These are phyloP conservation scores for Eretmochelys imbricata DNA, from an alignment of 2,113 vertebrate species.

Conservation along the genomic window DNA sequence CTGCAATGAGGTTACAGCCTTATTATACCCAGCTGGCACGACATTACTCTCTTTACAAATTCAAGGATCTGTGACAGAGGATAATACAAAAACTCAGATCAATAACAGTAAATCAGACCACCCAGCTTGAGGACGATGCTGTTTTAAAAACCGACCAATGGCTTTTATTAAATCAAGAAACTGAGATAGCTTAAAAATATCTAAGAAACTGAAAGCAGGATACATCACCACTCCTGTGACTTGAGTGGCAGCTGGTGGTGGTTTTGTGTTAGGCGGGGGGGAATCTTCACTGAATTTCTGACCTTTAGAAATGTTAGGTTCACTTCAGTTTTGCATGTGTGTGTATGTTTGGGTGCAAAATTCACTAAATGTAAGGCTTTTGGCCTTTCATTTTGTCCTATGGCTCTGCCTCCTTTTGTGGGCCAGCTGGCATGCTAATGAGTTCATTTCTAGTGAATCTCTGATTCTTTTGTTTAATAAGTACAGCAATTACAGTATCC, in stretches of 20 bases:
- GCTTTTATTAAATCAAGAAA: accelerated
- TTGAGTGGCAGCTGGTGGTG: not conserved
- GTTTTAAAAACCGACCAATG: not conserved
- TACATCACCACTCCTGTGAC: not conserved
- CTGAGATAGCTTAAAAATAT: not conserved
- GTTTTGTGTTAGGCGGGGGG: not conserved
- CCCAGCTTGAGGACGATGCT: accelerated
- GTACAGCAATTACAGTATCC: not conserved
- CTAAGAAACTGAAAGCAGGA: not conserved
- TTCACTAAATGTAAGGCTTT: not conserved
- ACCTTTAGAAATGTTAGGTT: not conserved
- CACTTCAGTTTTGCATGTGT: not conserved
- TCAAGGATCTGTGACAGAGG: accelerated
- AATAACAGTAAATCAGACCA: not conserved
- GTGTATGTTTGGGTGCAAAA: not conserved
- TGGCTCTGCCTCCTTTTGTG: accelerated
- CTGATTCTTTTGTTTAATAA: not conserved
- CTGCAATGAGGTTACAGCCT: accelerated
- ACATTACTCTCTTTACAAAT: accelerated
- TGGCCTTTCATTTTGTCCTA: not conserved
- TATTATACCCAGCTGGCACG: not conserved
- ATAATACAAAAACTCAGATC: not conserved
- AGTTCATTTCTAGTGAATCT: not conserved
- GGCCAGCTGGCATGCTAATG: not conserved
- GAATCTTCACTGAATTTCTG: not conserved